phyloP scores from a whole-genome alignment of 2,888 invertebrate species.

The Agrochola lota region DNA sequence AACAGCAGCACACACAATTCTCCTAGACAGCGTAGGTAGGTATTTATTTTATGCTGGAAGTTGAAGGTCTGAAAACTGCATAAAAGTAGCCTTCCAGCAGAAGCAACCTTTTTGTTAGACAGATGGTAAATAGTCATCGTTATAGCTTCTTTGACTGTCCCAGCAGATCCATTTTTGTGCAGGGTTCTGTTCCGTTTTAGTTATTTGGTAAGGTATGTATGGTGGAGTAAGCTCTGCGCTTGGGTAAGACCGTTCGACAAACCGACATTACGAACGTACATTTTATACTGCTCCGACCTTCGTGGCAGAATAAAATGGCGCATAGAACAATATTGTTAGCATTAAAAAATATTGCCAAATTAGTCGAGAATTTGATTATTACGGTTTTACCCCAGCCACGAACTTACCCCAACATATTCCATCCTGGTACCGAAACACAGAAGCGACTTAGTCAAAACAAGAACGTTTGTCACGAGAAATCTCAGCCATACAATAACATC shows the following conservation, averaged over 20 bases:
- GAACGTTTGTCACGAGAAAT: conserved; percentile 14
- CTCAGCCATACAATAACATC: not conserved
- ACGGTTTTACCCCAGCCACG: not conserved
- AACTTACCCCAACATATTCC: not conserved
- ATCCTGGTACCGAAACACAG: not conserved
- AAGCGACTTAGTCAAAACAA: not conserved
- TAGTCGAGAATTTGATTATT: not conserved
- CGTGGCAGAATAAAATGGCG: not conserved
- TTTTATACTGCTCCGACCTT: too few relatives aligned
- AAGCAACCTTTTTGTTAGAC: not conserved
- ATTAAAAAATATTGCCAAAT: too few relatives aligned
- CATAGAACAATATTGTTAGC: too few relatives aligned
- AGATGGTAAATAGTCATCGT: not conserved
- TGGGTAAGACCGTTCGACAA: not conserved
- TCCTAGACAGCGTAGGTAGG: not conserved
- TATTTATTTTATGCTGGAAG: not conserved
- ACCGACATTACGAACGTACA: too few relatives aligned
- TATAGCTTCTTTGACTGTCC: not conserved
- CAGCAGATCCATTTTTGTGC: not conserved
- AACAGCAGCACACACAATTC: not conserved
- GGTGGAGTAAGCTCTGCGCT: not conserved
- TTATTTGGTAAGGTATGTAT: not conserved
- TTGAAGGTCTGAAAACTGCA: not conserved
- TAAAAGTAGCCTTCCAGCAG: not conserved
- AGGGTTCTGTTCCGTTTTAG: not conserved